These are phyloP conservation scores for Icerya purchasi DNA, from an alignment of 2,888 invertebrate species.

Conservation along the genomic window DNA sequence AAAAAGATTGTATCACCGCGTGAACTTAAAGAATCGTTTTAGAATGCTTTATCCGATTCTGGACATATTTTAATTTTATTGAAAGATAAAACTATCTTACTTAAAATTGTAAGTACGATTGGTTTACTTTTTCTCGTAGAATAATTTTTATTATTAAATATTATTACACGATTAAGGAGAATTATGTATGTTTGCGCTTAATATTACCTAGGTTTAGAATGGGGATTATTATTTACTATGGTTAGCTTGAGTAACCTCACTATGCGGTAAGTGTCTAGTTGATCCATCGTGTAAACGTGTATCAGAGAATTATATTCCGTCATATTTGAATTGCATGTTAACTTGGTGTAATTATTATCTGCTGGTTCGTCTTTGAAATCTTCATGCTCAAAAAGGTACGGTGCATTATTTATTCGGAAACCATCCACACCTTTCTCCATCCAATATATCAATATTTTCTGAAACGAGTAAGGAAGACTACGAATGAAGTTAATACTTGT, in stretches of 20 bases:
- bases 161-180: too few relatives aligned
- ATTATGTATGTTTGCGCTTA: too few relatives aligned
- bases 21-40: not conserved
- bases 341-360: not conserved
- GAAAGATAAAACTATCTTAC: too few relatives aligned
- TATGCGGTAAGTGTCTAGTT: conserved; percentile 33
- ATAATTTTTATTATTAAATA: too few relatives aligned
- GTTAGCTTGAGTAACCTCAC: conserved; percentile 33
- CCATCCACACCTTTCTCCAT: conserved; percentile 50
- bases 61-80: too few relatives aligned
- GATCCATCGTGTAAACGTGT: conserved; percentile 40
- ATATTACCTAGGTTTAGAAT: not conserved
- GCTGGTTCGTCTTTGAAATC: conserved; percentile 27
- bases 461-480: too few relatives aligned
- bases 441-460: conserved; percentile 47
- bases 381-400: conserved; percentile 18
- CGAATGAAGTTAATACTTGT: too few relatives aligned
- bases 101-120: too few relatives aligned
- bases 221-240: not conserved
- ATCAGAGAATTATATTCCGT: conserved; percentile 34
- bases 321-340: conserved; percentile 23
- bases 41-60: not conserved
- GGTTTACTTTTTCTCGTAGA: too few relatives aligned
- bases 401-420: conserved; percentile 38
- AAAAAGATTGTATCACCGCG: too few relatives aligned